These are phyloP conservation scores for Cynopterus sphinx DNA, from an alignment of 2,797 vertebrate species.

Conservation along the genomic window DNA sequence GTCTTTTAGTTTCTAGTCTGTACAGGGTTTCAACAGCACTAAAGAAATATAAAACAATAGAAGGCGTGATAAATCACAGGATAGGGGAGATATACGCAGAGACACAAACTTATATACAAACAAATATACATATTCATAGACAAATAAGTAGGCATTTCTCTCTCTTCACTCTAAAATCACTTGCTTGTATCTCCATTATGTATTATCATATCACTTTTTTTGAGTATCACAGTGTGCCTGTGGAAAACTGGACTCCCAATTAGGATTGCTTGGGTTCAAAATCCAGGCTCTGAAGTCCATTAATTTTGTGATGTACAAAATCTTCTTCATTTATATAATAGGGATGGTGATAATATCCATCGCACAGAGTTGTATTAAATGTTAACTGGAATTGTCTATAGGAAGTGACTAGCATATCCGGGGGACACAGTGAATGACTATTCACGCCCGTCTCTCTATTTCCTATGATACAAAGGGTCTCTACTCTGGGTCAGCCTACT, in stretches of 20 bases:
- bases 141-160: neutral
- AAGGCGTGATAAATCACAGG: neutral
- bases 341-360: neutral
- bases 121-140: neutral
- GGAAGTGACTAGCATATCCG: neutral
- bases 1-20: neutral
- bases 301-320: neutral
- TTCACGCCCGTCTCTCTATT: neutral
- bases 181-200: neutral
- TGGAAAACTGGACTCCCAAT: neutral
- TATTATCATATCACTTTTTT: neutral
- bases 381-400: neutral
- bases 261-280: neutral
- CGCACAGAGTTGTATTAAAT: neutral
- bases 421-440: no score
- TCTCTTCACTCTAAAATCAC: neutral
- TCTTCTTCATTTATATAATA: neutral
- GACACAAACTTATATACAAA: neutral
- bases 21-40: neutral
- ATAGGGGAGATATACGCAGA: neutral
- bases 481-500: neutral
- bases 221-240: neutral
- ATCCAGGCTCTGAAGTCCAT: neutral
- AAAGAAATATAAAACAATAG: neutral
- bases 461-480: neutral